Evolutionary conservation across 1,140 invertebrate genomes (phyloP), one percentile per base, ranked within the genome.

Genomic region (Neodiprion pinetum): DNA sequence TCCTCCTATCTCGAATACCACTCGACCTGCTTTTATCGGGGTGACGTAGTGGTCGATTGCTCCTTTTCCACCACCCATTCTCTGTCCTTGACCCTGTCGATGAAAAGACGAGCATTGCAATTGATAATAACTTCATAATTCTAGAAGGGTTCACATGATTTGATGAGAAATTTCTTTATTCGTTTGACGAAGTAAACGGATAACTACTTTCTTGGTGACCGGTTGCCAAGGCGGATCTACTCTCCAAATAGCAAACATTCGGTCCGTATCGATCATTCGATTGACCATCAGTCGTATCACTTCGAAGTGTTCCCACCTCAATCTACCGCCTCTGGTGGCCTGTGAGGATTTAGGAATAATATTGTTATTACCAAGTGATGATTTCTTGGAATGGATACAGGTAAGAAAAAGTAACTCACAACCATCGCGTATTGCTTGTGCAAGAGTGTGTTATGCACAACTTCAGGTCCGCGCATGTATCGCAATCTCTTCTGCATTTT

Each of bases 51-150:
- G 96, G 86, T 98, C 92, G 73, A 99, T 99, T n/a, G 91, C 85
- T 11, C 95, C 96, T 91, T 99, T 99, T 9, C 98, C 98, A 80
- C 97, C 96, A 73, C 99, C 99, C 94, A 99, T 96, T 80, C 96
- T 89, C 71, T 94, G 92, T 5, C 98, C 98, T 87, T 94, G 93
- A 1, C 95, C 94, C 90, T 93, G 75, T 5, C 49, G 71, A 65
- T 48, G 71, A 73, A 78, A 73, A 61, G 23, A 17, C 21, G 50
- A 74, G 50, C 68, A 21, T 70, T 48, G 21, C 12, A 17, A 73
- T 14, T 40, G n/a, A 66, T 40, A 12, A 40, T 17, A 70, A 70
- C 40, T 71, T 40, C 5, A 40, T 17, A 70, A 70, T 21, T 71
- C 67, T 76, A 74, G 49, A 23, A 76, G 71, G 50, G 40, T 47